phyloP scores from a whole-genome alignment of 1,140 invertebrate species.

The Drosophila kurseongensis region DNA sequence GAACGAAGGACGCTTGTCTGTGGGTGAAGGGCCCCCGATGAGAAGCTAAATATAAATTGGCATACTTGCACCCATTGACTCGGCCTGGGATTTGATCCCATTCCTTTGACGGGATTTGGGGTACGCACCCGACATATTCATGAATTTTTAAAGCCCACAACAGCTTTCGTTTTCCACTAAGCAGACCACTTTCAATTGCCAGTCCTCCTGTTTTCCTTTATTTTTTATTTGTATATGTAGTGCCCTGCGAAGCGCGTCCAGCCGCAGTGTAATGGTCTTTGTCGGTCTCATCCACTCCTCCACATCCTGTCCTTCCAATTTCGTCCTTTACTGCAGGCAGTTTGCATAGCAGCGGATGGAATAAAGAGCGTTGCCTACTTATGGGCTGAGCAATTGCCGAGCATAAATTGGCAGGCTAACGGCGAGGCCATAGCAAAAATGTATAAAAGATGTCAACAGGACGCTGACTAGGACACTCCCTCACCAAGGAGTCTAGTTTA shows the following conservation, averaged over 20 bases:
- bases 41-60: constrained; percentile 69
- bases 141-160: constrained; percentile 53
- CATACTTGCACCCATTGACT: constrained; percentile 58
- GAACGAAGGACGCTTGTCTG: constrained; percentile 37
- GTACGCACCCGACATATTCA: constrained; percentile 33
- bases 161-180: constrained; percentile 18
- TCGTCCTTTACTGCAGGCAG: constrained; percentile 15
- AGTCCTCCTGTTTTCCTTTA: constrained; percentile 10
- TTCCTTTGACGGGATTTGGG: not conserved
- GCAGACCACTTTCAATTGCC: constrained; percentile 56
- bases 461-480: constrained; percentile 23
- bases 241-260: constrained; percentile 53
- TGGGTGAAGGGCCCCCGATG: constrained; percentile 34
- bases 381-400: constrained; percentile 51
- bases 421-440: constrained; percentile 18
- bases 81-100: constrained; percentile 35
- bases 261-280: constrained; percentile 52
- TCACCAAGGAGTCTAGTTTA: not conserved
- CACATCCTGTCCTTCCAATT: not conserved
- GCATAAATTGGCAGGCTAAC: constrained; percentile 50
- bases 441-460: constrained; percentile 19
- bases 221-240: constrained; percentile 12
- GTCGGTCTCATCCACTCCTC: constrained; percentile 31
- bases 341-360: constrained; percentile 31
- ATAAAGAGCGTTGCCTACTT: constrained; percentile 59